Percentiles rank a stretch among this genome's conserved stretches.
Conservation (phyloP, 2,888 invertebrate species). For the Temnothorax rugatulus region DNA sequence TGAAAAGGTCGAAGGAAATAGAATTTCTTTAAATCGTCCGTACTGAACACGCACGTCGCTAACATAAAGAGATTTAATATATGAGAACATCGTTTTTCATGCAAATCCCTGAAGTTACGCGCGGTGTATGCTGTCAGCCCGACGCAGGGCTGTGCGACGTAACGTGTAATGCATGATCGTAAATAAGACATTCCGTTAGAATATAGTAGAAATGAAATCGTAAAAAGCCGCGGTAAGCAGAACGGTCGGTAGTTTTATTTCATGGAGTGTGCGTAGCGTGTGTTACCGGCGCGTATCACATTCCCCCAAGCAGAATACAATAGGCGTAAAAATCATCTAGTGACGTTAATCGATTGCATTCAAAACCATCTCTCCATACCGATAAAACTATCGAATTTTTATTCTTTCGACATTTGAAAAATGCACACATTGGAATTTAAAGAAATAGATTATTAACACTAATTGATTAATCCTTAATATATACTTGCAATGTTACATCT, state of each 20-base stretch:
- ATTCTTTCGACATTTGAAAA: background rate
- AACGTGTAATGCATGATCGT: slow-evolving; percentile 35
- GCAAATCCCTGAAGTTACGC: slow-evolving; percentile 13
- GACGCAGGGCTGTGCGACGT: background rate
- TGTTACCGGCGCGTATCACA: slow-evolving; percentile 36
- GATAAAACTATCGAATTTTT: slow-evolving; percentile 6
- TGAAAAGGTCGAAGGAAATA: slow-evolving; percentile 2
- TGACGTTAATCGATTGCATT: slow-evolving; percentile 33
- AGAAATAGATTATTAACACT: background rate
- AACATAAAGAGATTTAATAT: slow-evolving; percentile 10
- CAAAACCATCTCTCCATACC: background rate
- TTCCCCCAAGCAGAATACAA: slow-evolving; percentile 37
- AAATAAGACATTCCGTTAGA: slow-evolving; percentile 38
- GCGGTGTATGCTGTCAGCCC: background rate
- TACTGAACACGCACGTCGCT: slow-evolving; percentile 5
- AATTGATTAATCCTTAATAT: background rate
- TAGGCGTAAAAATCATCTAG: slow-evolving; percentile 22
- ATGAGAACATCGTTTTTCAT: slow-evolving; percentile 4
- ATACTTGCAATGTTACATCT: background rate
- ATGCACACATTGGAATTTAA: background rate
- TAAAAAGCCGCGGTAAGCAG: slow-evolving; percentile 28
- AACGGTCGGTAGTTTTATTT: slow-evolving; percentile 20
- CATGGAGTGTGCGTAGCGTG: background rate
- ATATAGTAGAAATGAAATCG: slow-evolving; percentile 39
- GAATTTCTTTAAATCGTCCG: slow-evolving; percentile 36